phyloP scores from a whole-genome alignment of 2,888 invertebrate species.

The Hanleya hanleyi region DNA sequence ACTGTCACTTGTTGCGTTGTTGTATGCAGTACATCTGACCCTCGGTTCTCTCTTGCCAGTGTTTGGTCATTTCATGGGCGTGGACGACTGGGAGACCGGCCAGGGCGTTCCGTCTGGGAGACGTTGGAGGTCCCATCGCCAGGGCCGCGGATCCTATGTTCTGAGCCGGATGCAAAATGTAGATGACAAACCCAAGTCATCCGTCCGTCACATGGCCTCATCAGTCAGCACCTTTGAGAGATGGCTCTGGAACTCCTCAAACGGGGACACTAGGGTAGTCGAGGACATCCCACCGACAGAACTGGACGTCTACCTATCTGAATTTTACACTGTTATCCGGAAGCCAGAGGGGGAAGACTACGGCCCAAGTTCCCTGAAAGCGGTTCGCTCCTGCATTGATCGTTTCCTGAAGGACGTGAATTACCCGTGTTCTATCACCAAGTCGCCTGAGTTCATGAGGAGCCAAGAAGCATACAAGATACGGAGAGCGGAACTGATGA shows the following conservation, averaged over 20 bases:
- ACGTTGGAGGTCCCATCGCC: too few relatives aligned
- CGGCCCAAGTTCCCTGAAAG: background rate
- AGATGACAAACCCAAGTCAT: background rate
- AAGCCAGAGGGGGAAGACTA: background rate
- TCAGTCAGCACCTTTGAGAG: background rate
- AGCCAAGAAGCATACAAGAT: background rate
- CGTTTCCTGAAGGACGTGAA: background rate
- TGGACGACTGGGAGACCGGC: too few relatives aligned
- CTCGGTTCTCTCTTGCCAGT: too few relatives aligned
- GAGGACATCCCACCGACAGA: background rate
- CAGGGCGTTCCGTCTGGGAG: too few relatives aligned
- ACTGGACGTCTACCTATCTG: background rate
- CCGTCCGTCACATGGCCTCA: background rate
- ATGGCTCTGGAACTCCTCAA: background rate
- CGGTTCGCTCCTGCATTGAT: background rate
- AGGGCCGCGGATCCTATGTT: too few relatives aligned
- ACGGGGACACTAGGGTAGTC: background rate
- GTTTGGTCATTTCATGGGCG: too few relatives aligned
- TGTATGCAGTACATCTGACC: too few relatives aligned
- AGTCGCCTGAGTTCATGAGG: background rate
- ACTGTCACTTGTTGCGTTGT: too few relatives aligned
- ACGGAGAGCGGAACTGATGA: background rate
- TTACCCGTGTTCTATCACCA: background rate
- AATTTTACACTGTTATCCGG: background rate
- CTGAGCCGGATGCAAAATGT: too few relatives aligned